phyloP scores from a whole-genome alignment of 2,888 invertebrate species.

The Mechanitis messenoides region DNA sequence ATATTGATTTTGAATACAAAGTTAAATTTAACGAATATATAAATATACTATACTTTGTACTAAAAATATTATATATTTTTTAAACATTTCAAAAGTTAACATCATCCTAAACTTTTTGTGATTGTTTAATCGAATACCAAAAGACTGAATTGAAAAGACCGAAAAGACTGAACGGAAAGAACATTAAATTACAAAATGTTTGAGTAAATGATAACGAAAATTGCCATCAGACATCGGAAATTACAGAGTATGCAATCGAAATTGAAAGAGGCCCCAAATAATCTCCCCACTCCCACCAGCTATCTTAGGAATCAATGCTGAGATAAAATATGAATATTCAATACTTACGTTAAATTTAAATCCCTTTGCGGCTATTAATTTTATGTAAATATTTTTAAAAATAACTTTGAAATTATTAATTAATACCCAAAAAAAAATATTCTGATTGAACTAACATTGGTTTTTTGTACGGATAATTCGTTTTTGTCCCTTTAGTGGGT shows the following conservation, averaged over 20 bases:
- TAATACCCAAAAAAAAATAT: not conserved
- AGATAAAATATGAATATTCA: conserved; percentile 26
- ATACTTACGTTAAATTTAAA: conserved; percentile 20
- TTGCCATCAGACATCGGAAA: conserved; percentile 56
- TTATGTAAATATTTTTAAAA: conserved; percentile 14
- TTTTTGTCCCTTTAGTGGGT: conserved; percentile 6
- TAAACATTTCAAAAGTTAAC: not conserved
- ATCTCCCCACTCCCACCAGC: conserved; percentile 21
- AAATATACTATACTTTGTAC: too few relatives aligned
- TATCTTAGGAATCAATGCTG: conserved; percentile 18
- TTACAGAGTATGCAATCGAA: conserved; percentile 52
- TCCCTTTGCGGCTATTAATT: conserved; percentile 16
- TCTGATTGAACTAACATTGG: not conserved
- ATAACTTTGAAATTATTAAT: not conserved
- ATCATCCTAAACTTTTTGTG: too few relatives aligned
- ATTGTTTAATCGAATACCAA: too few relatives aligned
- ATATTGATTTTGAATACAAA: too few relatives aligned
- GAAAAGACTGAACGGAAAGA: not conserved
- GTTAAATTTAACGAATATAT: too few relatives aligned
- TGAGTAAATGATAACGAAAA: conserved; percentile 45
- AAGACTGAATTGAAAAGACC: too few relatives aligned
- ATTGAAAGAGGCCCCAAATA: conserved; percentile 56
- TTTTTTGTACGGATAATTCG: not conserved
- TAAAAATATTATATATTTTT: too few relatives aligned
- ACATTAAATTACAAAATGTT: conserved; percentile 28